These are phyloP conservation scores for Drosophila hamatofila DNA, from an alignment of 2,888 invertebrate species.

Conservation along the genomic window DNA sequence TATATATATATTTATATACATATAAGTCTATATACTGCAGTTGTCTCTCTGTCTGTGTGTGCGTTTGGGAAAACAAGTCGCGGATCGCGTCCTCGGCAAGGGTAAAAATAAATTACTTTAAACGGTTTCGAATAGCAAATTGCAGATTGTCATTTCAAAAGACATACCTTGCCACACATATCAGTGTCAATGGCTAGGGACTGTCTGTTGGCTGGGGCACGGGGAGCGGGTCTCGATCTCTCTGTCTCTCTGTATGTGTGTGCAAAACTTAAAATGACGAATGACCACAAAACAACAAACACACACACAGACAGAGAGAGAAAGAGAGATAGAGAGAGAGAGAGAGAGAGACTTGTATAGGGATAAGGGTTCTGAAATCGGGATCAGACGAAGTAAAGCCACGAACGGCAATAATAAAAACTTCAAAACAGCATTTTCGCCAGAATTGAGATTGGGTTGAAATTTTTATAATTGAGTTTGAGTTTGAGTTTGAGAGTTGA, in stretches of 20 bases:
- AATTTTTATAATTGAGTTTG: conserved; percentile 76
- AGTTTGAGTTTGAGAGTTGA: conserved; percentile 12
- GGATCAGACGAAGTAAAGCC: conserved; percentile 62
- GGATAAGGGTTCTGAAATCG: conserved; percentile 58
- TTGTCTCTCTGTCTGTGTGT: neutral
- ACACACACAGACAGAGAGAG: conserved; percentile 2
- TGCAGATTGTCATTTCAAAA: conserved; percentile 82
- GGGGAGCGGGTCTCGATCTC: conserved; percentile 29
- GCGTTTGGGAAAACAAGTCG: conserved; percentile 35
- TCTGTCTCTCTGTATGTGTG: conserved; percentile 4
- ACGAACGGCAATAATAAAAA: conserved; percentile 63
- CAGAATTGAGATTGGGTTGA: conserved; percentile 79
- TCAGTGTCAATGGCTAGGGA: conserved; percentile 73
- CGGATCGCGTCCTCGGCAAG: conserved; percentile 62
- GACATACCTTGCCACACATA: conserved; percentile 76
- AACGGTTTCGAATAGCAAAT: conserved; percentile 83
- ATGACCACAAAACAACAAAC: conserved; percentile 71
- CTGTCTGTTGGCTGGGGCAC: conserved; percentile 38
- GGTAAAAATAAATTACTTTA: conserved; percentile 81
- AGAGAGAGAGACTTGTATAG: neutral
- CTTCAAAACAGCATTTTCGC: conserved; percentile 71
- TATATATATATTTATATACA: conserved; percentile 1
- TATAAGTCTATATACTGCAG: conserved; percentile 1
- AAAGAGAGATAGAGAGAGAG: neutral
- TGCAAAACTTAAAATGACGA: conserved; percentile 72